Base-by-base conservation (phyloP, 2,113 vertebrate genomes). In the Halcyon senegalensis region DNA sequence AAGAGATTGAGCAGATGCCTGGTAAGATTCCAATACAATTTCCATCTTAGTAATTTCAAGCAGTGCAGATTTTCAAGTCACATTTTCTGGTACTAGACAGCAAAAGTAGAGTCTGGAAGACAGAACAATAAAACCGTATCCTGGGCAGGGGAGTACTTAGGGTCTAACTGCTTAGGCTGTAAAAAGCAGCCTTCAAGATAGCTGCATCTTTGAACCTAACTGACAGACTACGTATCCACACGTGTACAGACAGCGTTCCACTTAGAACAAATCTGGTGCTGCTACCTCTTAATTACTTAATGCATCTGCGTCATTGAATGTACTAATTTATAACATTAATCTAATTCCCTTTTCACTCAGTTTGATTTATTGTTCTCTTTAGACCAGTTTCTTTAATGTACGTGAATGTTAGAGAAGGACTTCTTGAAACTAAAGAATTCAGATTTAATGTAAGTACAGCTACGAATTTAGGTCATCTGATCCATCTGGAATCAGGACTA, bases 361-460 rank as follows among this genome's bases (percentile, higher is more conserved):
- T 55, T 58, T 82, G 46, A 87, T 82, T 84, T 63, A 44, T 74
- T 25, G 1, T 90, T 94, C 69, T 92, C 74, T 93, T 85, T 73
- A 98, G 97, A 64, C 85, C 96, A 21, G 33, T 80, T 77, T 84
- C 92, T 23, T 59, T 89, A 68, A 81, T 91, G 35, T 96, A 97
- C 1, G 15, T 96, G 64, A 97, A 94, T 43, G 81, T 79, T n/a
- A 94, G 87, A 4, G 48, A 81, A 86, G 75, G 53, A 64, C 75
- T 89, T 86, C 58, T 70, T 44, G 86, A 97, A 51, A 88, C 76
- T 56, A 94, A 67, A 64, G 95, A 96, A 33, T 81, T 97, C 86
- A 55, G 77, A 25, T 97, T 98, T 90, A 74, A 64, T 7, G 91
- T 92, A 96, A 93, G 96, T 90, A 51, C 5, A 83, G 55, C 21